phyloP scores from a whole-genome alignment of 2,888 invertebrate genomes.

The Ecliptopera silaceata region DNA sequence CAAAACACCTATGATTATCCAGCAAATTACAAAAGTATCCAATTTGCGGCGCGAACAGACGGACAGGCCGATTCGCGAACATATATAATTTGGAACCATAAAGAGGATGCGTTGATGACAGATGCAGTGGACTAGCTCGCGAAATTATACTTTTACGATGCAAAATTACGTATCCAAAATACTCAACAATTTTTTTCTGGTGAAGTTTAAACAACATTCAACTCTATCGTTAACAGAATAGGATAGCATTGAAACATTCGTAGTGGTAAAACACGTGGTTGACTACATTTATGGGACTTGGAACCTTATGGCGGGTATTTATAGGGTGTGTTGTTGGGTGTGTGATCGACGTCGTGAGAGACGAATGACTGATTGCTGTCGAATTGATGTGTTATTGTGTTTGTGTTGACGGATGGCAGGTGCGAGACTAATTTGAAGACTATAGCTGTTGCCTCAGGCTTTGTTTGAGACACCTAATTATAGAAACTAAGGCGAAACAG shows the following conservation, averaged over 20 bases:
- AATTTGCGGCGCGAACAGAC: constrained; percentile 24
- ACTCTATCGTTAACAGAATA: neutral
- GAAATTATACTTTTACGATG: constrained; percentile 50
- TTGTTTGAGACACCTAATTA: neutral
- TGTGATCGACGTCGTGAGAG: constrained; percentile 26
- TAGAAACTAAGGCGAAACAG: no score
- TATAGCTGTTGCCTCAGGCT: neutral
- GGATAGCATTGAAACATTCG: neutral
- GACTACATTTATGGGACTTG: neutral
- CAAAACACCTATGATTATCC: constrained; percentile 31
- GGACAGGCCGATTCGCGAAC: constrained; percentile 19
- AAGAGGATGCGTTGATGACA: constrained; percentile 55
- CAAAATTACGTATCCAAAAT: constrained; percentile 43
- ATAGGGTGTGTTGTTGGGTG: constrained; percentile 8
- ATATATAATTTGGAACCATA: constrained; percentile 57
- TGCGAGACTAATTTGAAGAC: constrained; percentile 5
- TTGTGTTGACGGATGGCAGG: constrained; percentile 23
- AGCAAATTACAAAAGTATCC: constrained; percentile 24
- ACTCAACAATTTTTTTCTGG: neutral
- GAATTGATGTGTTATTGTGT: constrained; percentile 35
- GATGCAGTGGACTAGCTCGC: constrained; percentile 40
- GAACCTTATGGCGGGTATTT: neutral
- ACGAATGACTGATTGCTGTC: constrained; percentile 40
- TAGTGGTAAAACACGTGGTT: neutral
- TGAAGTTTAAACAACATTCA: neutral